phyloP scores from a whole-genome alignment of 2,888 invertebrate species.

The Drosophila lacicola region DNA sequence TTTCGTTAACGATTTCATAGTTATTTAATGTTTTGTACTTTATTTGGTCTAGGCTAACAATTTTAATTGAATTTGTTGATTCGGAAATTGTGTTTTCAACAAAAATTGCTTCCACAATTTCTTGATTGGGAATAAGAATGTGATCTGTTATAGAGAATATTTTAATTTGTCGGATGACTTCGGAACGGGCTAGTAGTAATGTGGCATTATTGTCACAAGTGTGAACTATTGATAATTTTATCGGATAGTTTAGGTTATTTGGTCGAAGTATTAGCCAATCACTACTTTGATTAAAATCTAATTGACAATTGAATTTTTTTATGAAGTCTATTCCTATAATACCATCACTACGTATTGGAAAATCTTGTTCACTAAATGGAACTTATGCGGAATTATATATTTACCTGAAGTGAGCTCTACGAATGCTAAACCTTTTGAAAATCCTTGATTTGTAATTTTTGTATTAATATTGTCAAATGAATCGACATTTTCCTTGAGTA shows the following conservation, averaged over 20 bases:
- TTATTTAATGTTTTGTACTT: no score
- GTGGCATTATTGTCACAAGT: background rate
- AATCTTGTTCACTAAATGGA: background rate
- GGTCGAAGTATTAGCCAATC: slow-evolving; percentile 8
- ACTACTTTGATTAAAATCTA: slow-evolving; percentile 7
- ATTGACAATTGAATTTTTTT: background rate
- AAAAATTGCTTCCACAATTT: no score
- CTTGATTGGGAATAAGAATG: no score
- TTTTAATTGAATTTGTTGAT: no score
- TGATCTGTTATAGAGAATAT: no score
- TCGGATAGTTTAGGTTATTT: slow-evolving; percentile 11
- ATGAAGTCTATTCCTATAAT: no score
- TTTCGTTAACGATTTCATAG: no score
- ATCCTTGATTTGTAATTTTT: background rate
- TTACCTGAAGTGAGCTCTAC: no score
- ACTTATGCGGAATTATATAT: no score
- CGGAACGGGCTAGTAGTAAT: background rate
- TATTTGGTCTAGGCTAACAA: no score
- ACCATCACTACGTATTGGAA: no score
- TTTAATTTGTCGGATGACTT: background rate
- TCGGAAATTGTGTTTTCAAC: no score
- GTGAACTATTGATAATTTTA: background rate
- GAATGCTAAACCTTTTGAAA: background rate
- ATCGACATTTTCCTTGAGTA: background rate
- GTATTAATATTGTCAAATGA: background rate